Evolutionary conservation across 2,888 invertebrate species (phyloP).

Genomic region (Hedya salicella): DNA sequence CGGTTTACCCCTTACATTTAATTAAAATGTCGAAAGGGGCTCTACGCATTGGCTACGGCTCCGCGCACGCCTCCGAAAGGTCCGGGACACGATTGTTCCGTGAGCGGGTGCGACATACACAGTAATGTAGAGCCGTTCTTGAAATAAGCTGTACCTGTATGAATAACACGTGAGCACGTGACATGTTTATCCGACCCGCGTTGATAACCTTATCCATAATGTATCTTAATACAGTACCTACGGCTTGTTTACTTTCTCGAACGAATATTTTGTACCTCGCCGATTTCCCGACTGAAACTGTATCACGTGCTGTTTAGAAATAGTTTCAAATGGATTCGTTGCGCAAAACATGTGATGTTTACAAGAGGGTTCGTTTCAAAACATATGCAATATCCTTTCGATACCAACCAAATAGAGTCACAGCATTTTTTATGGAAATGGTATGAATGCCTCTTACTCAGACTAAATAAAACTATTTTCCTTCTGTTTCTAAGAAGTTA

Average conservation of each 20-base stretch:
- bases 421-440: background rate
- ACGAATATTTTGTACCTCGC: background rate
- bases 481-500: no score
- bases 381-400: background rate
- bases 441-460: no score
- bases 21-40: no score
- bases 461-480: no score
- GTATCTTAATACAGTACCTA: background rate
- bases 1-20: no score
- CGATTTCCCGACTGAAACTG: constrained; percentile 2
- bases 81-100: no score
- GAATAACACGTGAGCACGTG: no score
- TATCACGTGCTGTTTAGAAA: constrained; percentile 10
- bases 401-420: background rate
- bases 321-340: constrained; percentile 7
- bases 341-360: constrained; percentile 1
- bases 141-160: no score
- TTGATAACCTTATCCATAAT: constrained; percentile 21
- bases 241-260: constrained; percentile 11
- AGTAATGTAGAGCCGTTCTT: no score
- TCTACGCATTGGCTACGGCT: no score
- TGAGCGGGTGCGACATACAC: no score
- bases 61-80: no score
- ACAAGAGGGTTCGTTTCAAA: constrained; percentile 3
- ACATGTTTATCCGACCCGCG: constrained; percentile 12